Evolutionary conservation across 2,888 invertebrate species (phyloP), one percentile per base, ranked within the genome.

Genomic region (Epinotia brunnichana): DNA sequence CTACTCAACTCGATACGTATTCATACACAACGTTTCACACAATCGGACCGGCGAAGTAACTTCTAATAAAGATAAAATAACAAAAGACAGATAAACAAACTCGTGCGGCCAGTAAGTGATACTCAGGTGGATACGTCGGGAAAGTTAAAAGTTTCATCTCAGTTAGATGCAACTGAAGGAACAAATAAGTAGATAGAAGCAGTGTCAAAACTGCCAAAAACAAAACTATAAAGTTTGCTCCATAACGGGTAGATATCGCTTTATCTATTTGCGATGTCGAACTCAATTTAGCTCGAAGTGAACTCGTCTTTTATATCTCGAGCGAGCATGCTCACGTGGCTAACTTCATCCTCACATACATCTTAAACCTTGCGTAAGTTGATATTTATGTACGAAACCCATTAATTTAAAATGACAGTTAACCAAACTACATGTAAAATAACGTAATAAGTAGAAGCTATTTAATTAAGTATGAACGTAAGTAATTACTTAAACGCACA

Each of bases 181-280:
- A 91, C 91, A 92, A 92, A 92, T 92, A 92, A 91, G 90, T 90
- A 91, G 90, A 91, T 87, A 89, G 90, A 89, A 88, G 88, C 87
- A 85, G 84, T 88, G 93, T 93, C 92, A 91, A 89, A 93, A 93
- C 92, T 92, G 92, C 90, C 92, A 93, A 93, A 93, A 94, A 94
- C 93, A 94, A 93, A 93, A 92, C 94, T 91, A 93, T 94, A 93
- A 94, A 93, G 89, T 93, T 92, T 87, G 90, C 86, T 90, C 88
- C 88, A 91, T 89, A 90, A 87, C 90, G 83, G 87, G 84, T 87
- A 86, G 90, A 90, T 90, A 91, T 87, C 91, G 85, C 80, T 90
- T 91, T 91, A 91, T 92, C 92, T 91, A 87, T 90, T 91, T 87
- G 88, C 88, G 81, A 91, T 91, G 91, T 93, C 92, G 79, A 84